Conservation (phyloP, 2,888 invertebrate genomes). For the Ormyrus thymus region DNA sequence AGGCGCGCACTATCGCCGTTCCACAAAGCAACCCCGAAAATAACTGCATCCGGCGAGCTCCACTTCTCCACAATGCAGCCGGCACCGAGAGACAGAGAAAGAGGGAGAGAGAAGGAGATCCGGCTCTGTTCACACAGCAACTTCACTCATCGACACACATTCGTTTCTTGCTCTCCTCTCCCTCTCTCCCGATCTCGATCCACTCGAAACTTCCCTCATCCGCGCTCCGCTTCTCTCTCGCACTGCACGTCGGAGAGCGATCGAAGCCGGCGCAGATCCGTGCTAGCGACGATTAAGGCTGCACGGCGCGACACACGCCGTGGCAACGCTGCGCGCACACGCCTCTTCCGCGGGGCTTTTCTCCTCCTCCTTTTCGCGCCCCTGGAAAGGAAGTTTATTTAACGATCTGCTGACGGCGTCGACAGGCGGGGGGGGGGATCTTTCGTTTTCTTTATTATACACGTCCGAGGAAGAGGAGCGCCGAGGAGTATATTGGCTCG, state of each 20-base stretch:
- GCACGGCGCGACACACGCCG: slow-evolving; percentile 13
- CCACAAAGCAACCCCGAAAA: not conserved
- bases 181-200: not conserved
- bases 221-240: slow-evolving; percentile 26
- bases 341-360: not conserved
- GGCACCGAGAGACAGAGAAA: not conserved
- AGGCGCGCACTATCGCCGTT: not conserved
- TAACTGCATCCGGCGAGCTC: not conserved
- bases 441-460: not conserved
- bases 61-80: not conserved
- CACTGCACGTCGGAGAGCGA: not conserved
- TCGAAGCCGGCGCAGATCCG: not conserved
- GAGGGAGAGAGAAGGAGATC: not conserved
- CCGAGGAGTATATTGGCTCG: slow-evolving; percentile 15
- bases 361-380: slow-evolving; percentile 9
- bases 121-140: not conserved
- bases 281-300: not conserved
- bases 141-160: slow-evolving; percentile 44
- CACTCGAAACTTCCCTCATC: slow-evolving; percentile 38
- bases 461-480: not conserved
- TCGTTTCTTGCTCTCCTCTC: not conserved
- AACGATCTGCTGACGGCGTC: slow-evolving; percentile 7
- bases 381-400: slow-evolving; percentile 41
- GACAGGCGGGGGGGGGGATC: not conserved
- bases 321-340: not conserved